Conservation (phyloP, 53 echinoderm and acorn worm genomes). For the Patiria pectinifera region DNA sequence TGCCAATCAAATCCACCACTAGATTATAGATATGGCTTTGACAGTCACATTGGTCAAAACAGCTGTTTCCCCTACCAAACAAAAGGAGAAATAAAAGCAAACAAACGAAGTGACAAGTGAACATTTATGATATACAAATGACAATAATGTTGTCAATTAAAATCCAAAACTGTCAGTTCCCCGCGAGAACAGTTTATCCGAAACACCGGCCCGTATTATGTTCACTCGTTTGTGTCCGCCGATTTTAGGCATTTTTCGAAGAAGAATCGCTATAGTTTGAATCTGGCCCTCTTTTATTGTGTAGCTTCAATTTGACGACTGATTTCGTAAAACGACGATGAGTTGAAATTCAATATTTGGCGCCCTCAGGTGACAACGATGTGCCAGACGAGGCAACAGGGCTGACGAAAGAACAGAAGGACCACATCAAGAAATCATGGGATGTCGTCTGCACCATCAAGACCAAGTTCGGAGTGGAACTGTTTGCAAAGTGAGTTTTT, state of each 20-base stretch:
- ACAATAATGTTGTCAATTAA: neutral
- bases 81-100: too few species aligned
- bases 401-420: constrained; percentile 71
- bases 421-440: constrained; percentile 79
- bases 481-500: constrained; percentile 77
- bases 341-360: neutral
- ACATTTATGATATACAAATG: constrained; percentile 6
- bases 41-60: too few species aligned
- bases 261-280: too few species aligned
- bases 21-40: too few species aligned
- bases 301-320: neutral
- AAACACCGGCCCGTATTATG: neutral
- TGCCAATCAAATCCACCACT: too few species aligned
- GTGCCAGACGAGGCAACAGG: constrained; percentile 72
- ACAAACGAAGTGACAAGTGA: neutral
- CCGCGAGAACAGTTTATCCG: neutral
- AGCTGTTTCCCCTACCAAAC: too few species aligned
- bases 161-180: neutral
- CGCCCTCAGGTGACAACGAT: constrained; percentile 55
- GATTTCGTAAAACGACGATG: neutral
- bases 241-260: too few species aligned
- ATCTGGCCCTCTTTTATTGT: too few species aligned
- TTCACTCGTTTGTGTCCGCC: too few species aligned
- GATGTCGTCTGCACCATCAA: constrained; percentile 72
- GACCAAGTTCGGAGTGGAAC: constrained; percentile 69